These are phyloP conservation scores for Argentina silus DNA, from an alignment of 2,797 vertebrate species.

Conservation along the genomic window DNA sequence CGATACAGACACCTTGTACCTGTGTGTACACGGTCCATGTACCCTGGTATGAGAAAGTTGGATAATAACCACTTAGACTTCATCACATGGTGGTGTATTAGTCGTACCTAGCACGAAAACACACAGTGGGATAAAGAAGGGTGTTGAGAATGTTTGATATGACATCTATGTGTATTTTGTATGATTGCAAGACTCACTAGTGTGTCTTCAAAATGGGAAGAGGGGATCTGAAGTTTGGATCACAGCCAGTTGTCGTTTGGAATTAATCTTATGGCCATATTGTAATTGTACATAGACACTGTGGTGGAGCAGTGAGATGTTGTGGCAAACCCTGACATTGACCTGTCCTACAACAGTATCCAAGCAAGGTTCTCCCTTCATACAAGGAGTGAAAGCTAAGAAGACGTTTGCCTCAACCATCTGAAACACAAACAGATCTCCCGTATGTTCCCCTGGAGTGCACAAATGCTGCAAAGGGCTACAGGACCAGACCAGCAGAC, in stretches of 20 bases:
- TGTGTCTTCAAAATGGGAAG: neutral
- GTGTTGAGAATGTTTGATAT: slow-evolving; percentile 13
- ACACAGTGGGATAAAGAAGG: neutral
- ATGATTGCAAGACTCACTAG: neutral
- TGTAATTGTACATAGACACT: slow-evolving; percentile 14
- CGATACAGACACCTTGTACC: slow-evolving; percentile 19
- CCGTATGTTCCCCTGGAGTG: neutral
- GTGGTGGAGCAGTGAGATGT: neutral
- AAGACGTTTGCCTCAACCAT: slow-evolving; percentile 23
- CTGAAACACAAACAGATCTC: slow-evolving; percentile 22
- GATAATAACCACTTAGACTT: slow-evolving; percentile 16
- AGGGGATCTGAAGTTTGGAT: neutral
- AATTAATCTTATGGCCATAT: slow-evolving; percentile 11
- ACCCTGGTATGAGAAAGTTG: slow-evolving; percentile 34
- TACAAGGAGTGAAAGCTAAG: slow-evolving; percentile 48
- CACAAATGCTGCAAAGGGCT: slow-evolving; percentile 65
- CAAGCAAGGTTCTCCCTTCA: slow-evolving; percentile 25
- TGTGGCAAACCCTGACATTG: neutral
- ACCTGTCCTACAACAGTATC: neutral
- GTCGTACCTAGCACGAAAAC: slow-evolving; percentile 4
- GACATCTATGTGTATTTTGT: neutral
- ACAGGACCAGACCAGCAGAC: slow-evolving; percentile 27
- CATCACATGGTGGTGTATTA: slow-evolving; percentile 1
- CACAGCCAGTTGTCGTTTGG: neutral
- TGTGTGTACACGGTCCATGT: slow-evolving; percentile 62